Evolutionary conservation across 2,888 invertebrate species (phyloP), one percentile per base, ranked within the genome.

Genomic region (Leucania comma): DNA sequence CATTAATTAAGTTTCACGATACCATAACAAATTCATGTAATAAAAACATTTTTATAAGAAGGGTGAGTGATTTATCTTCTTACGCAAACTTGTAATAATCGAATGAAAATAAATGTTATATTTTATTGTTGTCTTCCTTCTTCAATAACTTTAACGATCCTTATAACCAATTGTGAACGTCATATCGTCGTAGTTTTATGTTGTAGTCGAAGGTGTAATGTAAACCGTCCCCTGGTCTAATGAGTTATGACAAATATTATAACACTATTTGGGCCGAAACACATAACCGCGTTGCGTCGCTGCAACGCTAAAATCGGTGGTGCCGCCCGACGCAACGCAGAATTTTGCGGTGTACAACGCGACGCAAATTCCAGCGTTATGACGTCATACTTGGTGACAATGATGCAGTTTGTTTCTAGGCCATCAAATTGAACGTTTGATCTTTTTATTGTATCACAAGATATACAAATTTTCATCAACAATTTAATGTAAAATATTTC

Each of bases 131-230:
- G 17, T 20, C 22, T 53, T 26, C 26, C 26, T 1, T 22, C 4
- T 14, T 38, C 10, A 10, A 26, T 68, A 22, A 14, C 9, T 48
- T 17, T 71, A 29, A 35, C n/a, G 32, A 32, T 35, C 12, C 32
- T 42, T 69, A 58, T 51, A 58, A 9, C 72, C 5, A 20, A 10
- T 56, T 56, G 48, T 20, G 26, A 14, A 24, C 22, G 4, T 8
- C 8, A 20, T 32, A 51, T 12, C 24, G 9, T n/a, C 12, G 24
- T 24, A 9, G 12, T n/a, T 59, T n/a, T 26, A 32, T 17, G 12
- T 24, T 58, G 17, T 24, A 14, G 20, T 59, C 32, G 26, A 6
- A 14, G 24, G 1, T 26, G 20, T 42, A 12, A 59, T 71, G 42
- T 12, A 72, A 42, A 53, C n/a, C 42, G 24, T 24, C 14, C 24